Evolutionary conservation across 2,113 vertebrate genomes (phyloP), one percentile per base, ranked within the genome.

Genomic region (Cervus canadensis): DNA sequence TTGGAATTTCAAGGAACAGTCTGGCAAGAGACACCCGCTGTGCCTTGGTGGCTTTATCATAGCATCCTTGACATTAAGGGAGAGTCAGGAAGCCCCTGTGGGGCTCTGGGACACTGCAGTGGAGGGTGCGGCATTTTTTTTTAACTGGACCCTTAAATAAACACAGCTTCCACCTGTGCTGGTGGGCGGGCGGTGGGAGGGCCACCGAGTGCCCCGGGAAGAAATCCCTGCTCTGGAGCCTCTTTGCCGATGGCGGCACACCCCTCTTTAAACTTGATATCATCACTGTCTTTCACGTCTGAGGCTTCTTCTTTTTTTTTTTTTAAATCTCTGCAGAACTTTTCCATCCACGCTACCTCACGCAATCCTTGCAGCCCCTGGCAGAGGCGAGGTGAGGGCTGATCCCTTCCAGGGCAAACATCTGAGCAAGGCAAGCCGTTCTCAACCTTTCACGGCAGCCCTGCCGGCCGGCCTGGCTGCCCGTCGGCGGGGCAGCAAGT

Each of bases 51-150:
- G 43, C n/a, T 93, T 85, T 7, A 25, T 54, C 64, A 33, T 19
- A 15, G 33, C 0, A 23, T 5, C 57, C 36, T 1, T 2, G 16
- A 74, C 0, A 1, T 0, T 6, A 21, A 25, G 28, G 40, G 12
- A 2, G 16, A 43, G 14, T 40, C 50, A 62, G 79, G 79, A 62
- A 43, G 33, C 26, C 21, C 54, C 79, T 33, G 19, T 16, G 23
- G 2, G 13, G 71, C 12, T 54, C 16, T 11, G 0, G 0, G 3
- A 28, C 57, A 26, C 56, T 2, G 64, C 78, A n/a, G 21, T 5
- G 26, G 78, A 36, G 52, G 26, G 5, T 1, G 15, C 5, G 19
- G 25, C 71, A 1, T 19, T 54, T 12, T 3, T 25, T 43, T 67
- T 81, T 67, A 10, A 36, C 2, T 3, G 87, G 43, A 54, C 30